Base-by-base conservation (phyloP, 2,797 vertebrate genomes). In the Limnodromus scolopaceus region DNA sequence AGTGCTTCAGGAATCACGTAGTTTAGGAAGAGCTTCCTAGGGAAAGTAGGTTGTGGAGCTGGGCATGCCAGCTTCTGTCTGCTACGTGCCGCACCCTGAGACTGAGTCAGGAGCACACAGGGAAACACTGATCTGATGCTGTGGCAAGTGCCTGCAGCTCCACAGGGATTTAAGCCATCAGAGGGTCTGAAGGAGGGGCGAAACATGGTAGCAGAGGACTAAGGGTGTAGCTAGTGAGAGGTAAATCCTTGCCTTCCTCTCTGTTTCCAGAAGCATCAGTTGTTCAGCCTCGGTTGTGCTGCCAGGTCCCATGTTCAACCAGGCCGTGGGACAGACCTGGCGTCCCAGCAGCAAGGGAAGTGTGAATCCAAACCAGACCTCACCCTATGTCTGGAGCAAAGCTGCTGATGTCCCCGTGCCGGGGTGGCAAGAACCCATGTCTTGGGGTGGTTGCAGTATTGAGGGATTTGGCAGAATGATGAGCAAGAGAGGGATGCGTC, bases 401-500 rank as follows among this genome's bases (percentile, higher is more conserved):
- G 49, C 81, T 78, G 70, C 36, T 79, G 28, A 20, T 48, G 36
- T 49, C 57, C 63, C 53, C 39, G 28, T 28, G n/a, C 55, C 4
- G 1, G 10, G 13, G 12, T 11, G 3, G 39, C 7, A 24, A n/a
- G 28, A 11, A 5, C 9, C 16, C 8, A 1, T 0, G 5, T 34
- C 20, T 57, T 0, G 0, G 30, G 32, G 13, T 16, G 57, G 6
- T 23, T 64, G 17, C 27, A 23, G 10, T 19, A 6, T 22, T 19
- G 39, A 74, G 9, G 53, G 55, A 34, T 68, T 64, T 43, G 25
- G 39, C 69, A 93, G 41, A 0, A 1, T 45, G 51, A 55, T 14
- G 41, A 23, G 46, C 11, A 5, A n/a, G 38, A 83, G 24, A 30
- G 19, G 23, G 10, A 32, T 16, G 27, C 27, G 10, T 16, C 1